Evolutionary conservation across 2,113 vertebrate species (phyloP).

Genomic region (Lonchura striata): DNA sequence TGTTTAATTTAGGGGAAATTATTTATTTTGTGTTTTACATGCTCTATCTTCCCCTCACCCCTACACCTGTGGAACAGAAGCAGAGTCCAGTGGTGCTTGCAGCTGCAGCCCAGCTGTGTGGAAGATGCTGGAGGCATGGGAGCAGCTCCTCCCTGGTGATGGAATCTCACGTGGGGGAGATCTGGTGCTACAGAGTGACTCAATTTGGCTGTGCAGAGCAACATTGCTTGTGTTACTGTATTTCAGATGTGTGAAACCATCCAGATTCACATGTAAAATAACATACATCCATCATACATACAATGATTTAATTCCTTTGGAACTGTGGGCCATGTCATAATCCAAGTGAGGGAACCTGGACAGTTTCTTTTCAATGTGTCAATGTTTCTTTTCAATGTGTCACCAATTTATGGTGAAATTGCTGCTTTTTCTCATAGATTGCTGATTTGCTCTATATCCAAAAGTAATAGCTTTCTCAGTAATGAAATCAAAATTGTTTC

Average conservation of each 20-base stretch:
- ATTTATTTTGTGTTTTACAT: rapidly evolving
- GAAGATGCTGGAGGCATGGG: not conserved
- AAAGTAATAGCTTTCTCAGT: not conserved
- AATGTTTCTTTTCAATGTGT: not conserved
- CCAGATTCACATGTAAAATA: not conserved
- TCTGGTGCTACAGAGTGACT: rapidly evolving
- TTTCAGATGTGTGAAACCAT: not conserved
- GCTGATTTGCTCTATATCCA: not conserved
- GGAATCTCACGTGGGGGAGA: rapidly evolving
- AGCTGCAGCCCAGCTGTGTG: not conserved
- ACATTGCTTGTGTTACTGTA: rapidly evolving
- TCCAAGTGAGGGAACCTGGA: not conserved
- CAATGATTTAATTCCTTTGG: not conserved
- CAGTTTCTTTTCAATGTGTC: not conserved
- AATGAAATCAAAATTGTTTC: not conserved
- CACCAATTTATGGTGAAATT: not conserved
- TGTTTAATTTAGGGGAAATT: rapidly evolving
- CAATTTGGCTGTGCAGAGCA: rapidly evolving
- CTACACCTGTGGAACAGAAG: not conserved
- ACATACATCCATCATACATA: not conserved
- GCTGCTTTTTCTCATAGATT: not conserved
- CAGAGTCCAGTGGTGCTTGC: not conserved
- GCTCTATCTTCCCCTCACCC: not conserved
- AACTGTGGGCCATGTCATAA: rapidly evolving
- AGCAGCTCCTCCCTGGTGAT: not conserved